Conservation (phyloP, 1,140 invertebrate species). For the Drosophila ohnishii region DNA sequence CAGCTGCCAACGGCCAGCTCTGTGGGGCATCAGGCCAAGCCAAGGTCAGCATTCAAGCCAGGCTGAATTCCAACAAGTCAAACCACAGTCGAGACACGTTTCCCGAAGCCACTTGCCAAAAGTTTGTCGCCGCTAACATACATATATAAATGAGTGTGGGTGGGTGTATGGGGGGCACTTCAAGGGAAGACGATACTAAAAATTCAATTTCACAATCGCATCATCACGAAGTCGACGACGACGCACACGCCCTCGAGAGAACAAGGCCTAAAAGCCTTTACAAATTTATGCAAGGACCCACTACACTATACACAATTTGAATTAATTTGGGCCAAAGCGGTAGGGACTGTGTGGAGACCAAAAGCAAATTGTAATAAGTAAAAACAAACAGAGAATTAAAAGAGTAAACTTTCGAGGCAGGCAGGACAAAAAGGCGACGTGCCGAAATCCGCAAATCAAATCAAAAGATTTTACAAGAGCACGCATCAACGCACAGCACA, state of each 20-base stretch:
- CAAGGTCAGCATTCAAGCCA: slow-evolving; percentile 28
- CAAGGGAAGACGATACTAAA: slow-evolving; percentile 43
- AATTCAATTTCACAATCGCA: slow-evolving; percentile 58
- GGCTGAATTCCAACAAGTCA: slow-evolving; percentile 41
- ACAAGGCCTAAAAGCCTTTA: slow-evolving; percentile 37
- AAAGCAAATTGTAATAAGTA: slow-evolving; percentile 74
- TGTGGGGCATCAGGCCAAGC: slow-evolving; percentile 4
- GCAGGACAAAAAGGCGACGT: slow-evolving; percentile 48
- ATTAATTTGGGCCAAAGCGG: slow-evolving; percentile 34
- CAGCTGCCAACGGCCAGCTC: background rate
- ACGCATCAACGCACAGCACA: slow-evolving; percentile 50
- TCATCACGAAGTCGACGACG: slow-evolving; percentile 23
- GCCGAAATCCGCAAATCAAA: slow-evolving; percentile 73
- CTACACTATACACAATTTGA: slow-evolving; percentile 48
- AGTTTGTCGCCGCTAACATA: slow-evolving; percentile 31
- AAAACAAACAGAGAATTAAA: slow-evolving; percentile 74
- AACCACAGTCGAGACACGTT: slow-evolving; percentile 28
- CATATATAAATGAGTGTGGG: slow-evolving; percentile 11
- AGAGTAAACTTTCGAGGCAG: slow-evolving; percentile 52
- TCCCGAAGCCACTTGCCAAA: slow-evolving; percentile 32
- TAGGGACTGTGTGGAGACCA: background rate
- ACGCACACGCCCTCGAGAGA: slow-evolving; percentile 18
- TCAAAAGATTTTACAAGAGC: slow-evolving; percentile 76
- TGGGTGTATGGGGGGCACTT: background rate
- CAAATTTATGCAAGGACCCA: slow-evolving; percentile 66